Percentiles rank a stretch among this genome's conserved stretches.
phyloP scores from a whole-genome alignment of 2,797 vertebrate genomes.

The Galago senegalensis region DNA sequence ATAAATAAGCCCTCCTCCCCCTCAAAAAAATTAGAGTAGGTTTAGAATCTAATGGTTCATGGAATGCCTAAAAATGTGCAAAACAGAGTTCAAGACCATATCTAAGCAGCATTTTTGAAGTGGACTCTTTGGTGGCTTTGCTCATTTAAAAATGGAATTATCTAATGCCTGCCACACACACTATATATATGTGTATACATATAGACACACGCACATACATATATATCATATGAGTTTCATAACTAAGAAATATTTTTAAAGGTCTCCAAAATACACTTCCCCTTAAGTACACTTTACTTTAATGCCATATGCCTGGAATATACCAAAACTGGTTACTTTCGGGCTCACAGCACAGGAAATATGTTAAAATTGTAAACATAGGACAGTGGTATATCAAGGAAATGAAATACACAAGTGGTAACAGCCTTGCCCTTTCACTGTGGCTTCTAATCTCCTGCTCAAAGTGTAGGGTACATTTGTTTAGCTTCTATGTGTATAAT shows the following conservation, averaged over 20 bases:
- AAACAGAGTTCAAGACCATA: background rate
- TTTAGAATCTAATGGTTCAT: background rate
- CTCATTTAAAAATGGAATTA: background rate
- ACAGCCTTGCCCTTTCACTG: background rate
- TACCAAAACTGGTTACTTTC: background rate
- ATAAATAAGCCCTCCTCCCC: background rate
- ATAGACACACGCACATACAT: background rate
- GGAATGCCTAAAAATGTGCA: background rate
- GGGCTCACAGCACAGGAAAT: background rate
- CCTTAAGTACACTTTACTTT: background rate
- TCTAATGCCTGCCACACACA: background rate
- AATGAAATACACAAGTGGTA: background rate
- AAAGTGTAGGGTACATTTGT: background rate
- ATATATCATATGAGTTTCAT: background rate
- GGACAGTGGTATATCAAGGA: background rate
- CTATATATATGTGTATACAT: too few species aligned
- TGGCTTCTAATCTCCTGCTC: background rate
- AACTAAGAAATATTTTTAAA: slow-evolving; percentile 61
- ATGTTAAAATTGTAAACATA: too few species aligned
- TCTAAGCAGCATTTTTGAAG: background rate
- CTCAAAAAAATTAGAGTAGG: background rate
- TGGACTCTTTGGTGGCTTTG: background rate
- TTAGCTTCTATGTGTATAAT: background rate
- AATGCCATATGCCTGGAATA: background rate
- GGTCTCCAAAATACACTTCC: slow-evolving; percentile 3